Evolutionary conservation across 1,140 invertebrate genomes (phyloP), one percentile per base, ranked within the genome.

Genomic region (Nebria ingens): DNA sequence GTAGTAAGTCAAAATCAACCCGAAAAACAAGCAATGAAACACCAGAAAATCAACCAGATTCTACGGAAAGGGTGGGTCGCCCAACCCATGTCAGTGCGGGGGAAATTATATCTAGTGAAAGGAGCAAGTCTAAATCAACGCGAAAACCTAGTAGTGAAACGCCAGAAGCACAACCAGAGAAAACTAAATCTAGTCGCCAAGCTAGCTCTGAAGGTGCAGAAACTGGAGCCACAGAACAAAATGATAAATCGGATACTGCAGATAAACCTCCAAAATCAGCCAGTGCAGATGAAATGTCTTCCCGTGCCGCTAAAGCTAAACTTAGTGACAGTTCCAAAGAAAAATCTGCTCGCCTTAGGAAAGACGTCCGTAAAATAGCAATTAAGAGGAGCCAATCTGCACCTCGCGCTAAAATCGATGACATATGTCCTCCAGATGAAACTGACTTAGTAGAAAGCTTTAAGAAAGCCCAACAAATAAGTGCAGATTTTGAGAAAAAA

Each of bases 321-420:
- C 40, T 6, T 12, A 57, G 15, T 2, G 25, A 13, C 19, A 25
- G 6, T 15, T 9, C 17, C 19, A 45, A 23, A 19, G 6, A 42
- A 52, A 40, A 52, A 21, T 23, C 21, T n/a, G 21, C 25, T 21
- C 19, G 9, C 50, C 21, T 50, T 4, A 12, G 51, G 51, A 58
- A 55, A 50, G 25, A 51, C 45, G 55, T 59, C 34, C 57, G 54
- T 52, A 65, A 65, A 45, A 61, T 65, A 2, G 60, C 68, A 0
- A 60, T 64, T 0, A 65, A 69, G 59, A 64, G 75, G 2, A 76
- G 75, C 53, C 74, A 71, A 11, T 76, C 75, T 6, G 71, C 73
- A 53, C 74, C 75, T 2, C 59, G 71, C 2, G 58, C 73, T 52
- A 68, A 72, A 1, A n/a, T n/a, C n/a, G n/a, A n/a, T n/a, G n/a